phyloP scores from a whole-genome alignment of 2,888 invertebrate species.

The Chouioia cunea region DNA sequence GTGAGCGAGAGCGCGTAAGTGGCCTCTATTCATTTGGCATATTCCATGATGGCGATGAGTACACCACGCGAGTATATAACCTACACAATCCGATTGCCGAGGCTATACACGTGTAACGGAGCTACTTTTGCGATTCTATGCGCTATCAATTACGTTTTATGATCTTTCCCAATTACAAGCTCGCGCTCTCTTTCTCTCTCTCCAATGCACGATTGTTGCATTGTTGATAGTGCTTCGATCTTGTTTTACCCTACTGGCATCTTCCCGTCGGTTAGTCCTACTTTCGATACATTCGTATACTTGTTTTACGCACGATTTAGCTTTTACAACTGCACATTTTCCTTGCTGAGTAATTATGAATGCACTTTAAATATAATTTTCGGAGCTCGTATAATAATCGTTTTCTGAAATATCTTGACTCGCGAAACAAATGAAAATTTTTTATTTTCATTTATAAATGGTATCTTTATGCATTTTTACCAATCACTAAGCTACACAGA shows the following conservation, averaged over 20 bases:
- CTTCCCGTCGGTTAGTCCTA: background rate
- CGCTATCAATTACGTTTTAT: slow-evolving; percentile 33
- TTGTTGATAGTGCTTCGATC: background rate
- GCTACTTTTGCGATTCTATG: background rate
- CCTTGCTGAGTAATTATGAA: too few relatives aligned
- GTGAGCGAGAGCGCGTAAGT: slow-evolving; percentile 48
- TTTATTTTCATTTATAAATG: too few relatives aligned
- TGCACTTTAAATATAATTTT: too few relatives aligned
- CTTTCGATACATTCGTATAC: background rate
- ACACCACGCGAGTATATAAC: background rate
- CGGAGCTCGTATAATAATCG: too few relatives aligned
- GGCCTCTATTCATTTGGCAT: slow-evolving; percentile 49
- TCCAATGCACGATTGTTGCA: slow-evolving; percentile 10
- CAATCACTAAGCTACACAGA: too few relatives aligned
- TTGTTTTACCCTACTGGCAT: background rate
- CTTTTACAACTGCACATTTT: too few relatives aligned
- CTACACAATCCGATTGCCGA: background rate
- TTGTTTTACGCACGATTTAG: too few relatives aligned
- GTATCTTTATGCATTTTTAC: too few relatives aligned
- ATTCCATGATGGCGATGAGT: slow-evolving; percentile 45
- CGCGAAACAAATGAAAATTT: too few relatives aligned
- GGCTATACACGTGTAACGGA: background rate
- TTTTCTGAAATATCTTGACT: too few relatives aligned
- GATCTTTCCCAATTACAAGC: slow-evolving; percentile 8
- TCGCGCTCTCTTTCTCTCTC: background rate